Base-by-base conservation (phyloP, 2,797 vertebrate species). In the Ambastaia sidthimunki region DNA sequence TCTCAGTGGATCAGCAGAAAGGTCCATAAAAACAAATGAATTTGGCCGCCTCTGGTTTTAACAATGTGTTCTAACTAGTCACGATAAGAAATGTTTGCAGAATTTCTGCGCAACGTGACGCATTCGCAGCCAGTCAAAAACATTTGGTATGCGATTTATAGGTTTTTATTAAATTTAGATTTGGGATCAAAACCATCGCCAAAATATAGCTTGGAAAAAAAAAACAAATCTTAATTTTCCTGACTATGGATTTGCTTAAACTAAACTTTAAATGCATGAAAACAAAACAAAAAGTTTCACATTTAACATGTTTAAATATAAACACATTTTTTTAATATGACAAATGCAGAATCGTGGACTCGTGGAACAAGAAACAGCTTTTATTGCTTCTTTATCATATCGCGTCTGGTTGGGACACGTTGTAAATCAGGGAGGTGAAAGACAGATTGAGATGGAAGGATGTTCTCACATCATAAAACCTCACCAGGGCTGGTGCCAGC, bases 391-490 rank as follows among this genome's bases (percentile, higher is more conserved):
- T 37, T 28, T 37, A 11, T 65, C 62, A 19, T 19, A 19, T 65
- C 59, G 19, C 5, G 21, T 55, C 67, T 78, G 76, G 76, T 78
- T 63, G 25, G 28, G 67, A 80, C 71, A 71, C 55, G 34, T 52
- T 21, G 23, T 48, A 31, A 28, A 44, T 65, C 65, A 54, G 60
- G 41, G 71, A 71, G 67, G 76, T 37, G 19, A 67, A 21, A 74
- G 78, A 74, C 37, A 54, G 63, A 71, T 9, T 34, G 19, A 63
- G 57, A 79, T 50, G 37, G 15, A 80, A 9, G 62, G 55, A 74
- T 55, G 21, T 74, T 82, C 67, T 78, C 66, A 23, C 23, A 65
- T 79, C 31, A 47, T 76, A 65, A 21, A 70, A 65, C 23, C 57
- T 31, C 50, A 41, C 21, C 59, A 37, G 50, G 1, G 21, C 68